Conservation (phyloP, 2,113 vertebrate genomes). For the Oreochromis spilurus region DNA sequence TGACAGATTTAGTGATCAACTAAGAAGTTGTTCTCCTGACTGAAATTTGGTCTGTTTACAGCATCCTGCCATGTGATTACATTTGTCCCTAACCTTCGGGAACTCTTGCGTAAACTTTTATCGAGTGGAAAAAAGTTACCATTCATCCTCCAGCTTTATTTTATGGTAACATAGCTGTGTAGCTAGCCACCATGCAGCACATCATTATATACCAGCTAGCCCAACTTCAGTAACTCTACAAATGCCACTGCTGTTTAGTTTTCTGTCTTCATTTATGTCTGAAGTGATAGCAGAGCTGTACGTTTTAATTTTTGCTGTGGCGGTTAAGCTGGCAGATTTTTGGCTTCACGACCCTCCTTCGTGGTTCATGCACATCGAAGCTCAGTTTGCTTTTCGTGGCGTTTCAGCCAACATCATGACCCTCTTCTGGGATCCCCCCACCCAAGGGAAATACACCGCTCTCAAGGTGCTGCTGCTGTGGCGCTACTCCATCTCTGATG, state of each 20-base stretch:
- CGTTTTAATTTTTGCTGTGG: neutral
- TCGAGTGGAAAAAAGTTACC: neutral
- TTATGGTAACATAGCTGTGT: neutral
- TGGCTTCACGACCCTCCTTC: neutral
- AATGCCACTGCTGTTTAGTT: neutral
- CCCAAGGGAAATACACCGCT: neutral
- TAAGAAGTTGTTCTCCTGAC: neutral
- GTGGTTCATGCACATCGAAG: neutral
- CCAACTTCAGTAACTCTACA: neutral
- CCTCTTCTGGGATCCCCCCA: neutral
- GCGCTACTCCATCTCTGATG: neutral
- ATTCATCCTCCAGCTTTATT: neutral
- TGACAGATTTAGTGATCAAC: neutral
- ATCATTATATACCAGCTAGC: neutral
- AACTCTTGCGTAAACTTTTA: neutral
- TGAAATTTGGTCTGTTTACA: neutral
- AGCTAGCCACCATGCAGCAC: neutral
- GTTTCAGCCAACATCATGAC: neutral
- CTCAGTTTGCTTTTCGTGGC: neutral
- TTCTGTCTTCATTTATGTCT: neutral
- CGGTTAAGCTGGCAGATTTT: neutral
- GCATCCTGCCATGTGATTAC: neutral
- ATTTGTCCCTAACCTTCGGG: neutral
- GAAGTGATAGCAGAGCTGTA: neutral
- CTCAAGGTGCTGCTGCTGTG: neutral